phyloP scores from a whole-genome alignment of 2,888 invertebrate species.

The Rhabditoides inermis region DNA sequence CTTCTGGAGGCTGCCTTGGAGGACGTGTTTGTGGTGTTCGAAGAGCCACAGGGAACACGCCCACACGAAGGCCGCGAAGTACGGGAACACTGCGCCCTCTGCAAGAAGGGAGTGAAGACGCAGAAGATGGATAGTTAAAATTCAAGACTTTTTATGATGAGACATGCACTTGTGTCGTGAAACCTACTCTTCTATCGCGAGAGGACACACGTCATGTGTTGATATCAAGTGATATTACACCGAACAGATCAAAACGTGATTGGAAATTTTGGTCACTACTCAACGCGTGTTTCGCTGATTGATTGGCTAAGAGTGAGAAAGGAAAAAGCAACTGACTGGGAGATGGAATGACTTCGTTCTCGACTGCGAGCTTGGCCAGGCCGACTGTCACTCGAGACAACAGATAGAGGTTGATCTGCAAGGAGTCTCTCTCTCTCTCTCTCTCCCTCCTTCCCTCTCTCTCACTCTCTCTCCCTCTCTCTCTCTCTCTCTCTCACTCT shows the following conservation, averaged over 20 bases:
- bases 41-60: slow-evolving; percentile 58
- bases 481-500: not conserved
- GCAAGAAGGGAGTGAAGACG: too few species aligned
- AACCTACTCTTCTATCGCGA: too few species aligned
- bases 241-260: too few species aligned
- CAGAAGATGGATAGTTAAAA: too few species aligned
- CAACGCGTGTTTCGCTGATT: too few species aligned
- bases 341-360: slow-evolving; percentile 53
- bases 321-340: slow-evolving; percentile 46
- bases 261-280: too few species aligned
- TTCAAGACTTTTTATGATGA: too few species aligned
- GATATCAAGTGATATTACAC: too few species aligned
- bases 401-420: slow-evolving; percentile 58
- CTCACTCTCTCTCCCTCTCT: slow-evolving; percentile 7
- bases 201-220: too few species aligned
- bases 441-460: slow-evolving; percentile 7
- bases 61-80: slow-evolving; percentile 58
- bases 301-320: too few species aligned
- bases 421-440: not conserved
- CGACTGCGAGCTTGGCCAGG: slow-evolving; percentile 54
- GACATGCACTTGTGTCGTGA: too few species aligned
- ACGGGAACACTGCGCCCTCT: slow-evolving; percentile 53
- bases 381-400: slow-evolving; percentile 57
- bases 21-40: slow-evolving; percentile 55
- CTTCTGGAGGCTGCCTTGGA: slow-evolving; percentile 56